Evolutionary conservation across 2,113 vertebrate genomes (phyloP), one percentile per base, ranked within the genome.

Genomic region (Rhineura floridana): DNA sequence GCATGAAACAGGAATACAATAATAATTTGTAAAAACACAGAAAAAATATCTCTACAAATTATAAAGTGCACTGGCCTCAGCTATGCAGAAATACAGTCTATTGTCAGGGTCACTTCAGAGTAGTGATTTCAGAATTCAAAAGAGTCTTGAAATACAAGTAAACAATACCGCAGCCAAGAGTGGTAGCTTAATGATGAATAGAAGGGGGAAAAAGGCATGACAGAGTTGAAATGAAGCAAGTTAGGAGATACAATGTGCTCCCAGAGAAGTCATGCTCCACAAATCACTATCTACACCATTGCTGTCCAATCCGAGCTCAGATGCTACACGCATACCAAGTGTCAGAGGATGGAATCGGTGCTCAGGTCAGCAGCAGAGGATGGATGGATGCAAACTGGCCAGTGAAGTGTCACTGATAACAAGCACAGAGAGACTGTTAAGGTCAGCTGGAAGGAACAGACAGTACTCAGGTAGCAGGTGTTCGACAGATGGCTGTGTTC

Each of bases 341-440:
- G 28, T 75, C 78, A 76, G 33, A 63, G 59, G 69, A 86, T 79
- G n/a, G 36, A 52, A 65, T 25, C 46, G 63, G 19, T 8, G 55
- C 25, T 75, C 39, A 89, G 78, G n/a, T 76, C 88, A 89, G 70
- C 42, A 21, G 21, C 21, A 65, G 69, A 85, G 76, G 55, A 85
- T 73, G 69, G 83, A 81, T 89, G 25, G 69, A 52, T 86, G 70
- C 55, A 89, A 75, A 85, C 55, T 85, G 69, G 77, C 52, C 78
- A 81, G 62, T 81, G 78, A 81, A 75, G 44, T 75, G 44, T 81
- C 83, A 76, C 55, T 62, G 78, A 52, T 81, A 89, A 81, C 70
- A 89, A 76, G 77, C 83, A n/a, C 67, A 65, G 42, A 85, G 55
- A 81, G 88, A 62, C 73, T 89, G 76, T 39, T 80, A 81, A 80